Base-by-base conservation (phyloP, 2,888 invertebrate species). In the Apodemia zela region DNA sequence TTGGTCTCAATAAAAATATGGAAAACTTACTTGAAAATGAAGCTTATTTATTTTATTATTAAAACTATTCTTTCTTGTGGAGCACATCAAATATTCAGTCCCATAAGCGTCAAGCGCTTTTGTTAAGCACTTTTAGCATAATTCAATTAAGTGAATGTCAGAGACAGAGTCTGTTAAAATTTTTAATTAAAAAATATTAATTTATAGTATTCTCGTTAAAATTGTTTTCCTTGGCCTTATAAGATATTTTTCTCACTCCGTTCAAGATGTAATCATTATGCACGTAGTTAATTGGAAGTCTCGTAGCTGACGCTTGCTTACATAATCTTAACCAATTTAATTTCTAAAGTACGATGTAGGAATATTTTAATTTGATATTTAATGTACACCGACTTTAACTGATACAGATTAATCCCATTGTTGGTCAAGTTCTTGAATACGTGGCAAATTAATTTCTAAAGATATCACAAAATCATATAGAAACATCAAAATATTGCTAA, bases 381-480 rank as follows among this genome's bases (percentile, higher is more conserved):
- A 7, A 17, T 47, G 7, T 8, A 45, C 4, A n/a, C 45, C 5
- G n/a, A 45, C n/a, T 45, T 47, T 47, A 2, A n/a, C 7, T 45
- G 2, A 45, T n/a, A n/a, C n/a, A n/a, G 2, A 47, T 17, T 47
- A 8, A 47, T 17, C 45, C 45, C 45, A 47, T 47, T 47, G 17
- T 17, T 2, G 45, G 45, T 47, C 45, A 47, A 47, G 45, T 47
- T 47, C 45, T n/a, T 47, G 45, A 47, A 47, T 47, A 17, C 47
- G 47, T 1, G 47, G 47, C 17, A 47, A 47, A 17, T 47, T 47
- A 17, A 47, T 47, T 47, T 47, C 47, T 17, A 47, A 84, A 49
- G 5, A 83, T 66, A 63, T 88, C 87, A 67, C 79, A 82, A 1
- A 80, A 61, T 61, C 89, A 66, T 84, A 85, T 42, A 42, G 6